Evolutionary conservation across 2,113 vertebrate species (phyloP).

Genomic region (Scomber japonicus): DNA sequence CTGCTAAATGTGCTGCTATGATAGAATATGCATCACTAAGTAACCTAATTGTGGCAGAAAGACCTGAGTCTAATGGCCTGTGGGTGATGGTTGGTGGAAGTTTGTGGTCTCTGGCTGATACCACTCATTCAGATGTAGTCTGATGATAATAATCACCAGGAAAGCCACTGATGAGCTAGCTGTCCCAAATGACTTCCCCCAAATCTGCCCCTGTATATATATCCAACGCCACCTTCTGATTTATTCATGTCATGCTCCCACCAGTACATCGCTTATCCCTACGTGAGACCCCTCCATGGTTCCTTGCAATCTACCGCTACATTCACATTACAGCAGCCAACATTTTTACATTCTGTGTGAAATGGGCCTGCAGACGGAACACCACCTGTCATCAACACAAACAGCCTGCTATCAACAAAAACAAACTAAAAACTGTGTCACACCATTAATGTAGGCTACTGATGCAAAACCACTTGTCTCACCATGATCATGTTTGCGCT

Average conservation of each 20-base stretch:
- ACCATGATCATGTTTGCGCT: slow-evolving; percentile 67
- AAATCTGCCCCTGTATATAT: slow-evolving; percentile 9
- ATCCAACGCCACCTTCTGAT: slow-evolving; percentile 49
- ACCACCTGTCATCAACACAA: slow-evolving; percentile 74
- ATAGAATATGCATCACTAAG: not conserved
- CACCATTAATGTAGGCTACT: slow-evolving; percentile 71
- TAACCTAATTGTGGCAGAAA: slow-evolving; percentile 12
- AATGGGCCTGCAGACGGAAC: slow-evolving; percentile 63
- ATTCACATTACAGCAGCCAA: slow-evolving; percentile 46
- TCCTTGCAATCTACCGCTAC: slow-evolving; percentile 42
- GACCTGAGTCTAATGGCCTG: slow-evolving; percentile 31
- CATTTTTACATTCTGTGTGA: slow-evolving; percentile 57
- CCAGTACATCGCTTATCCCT: slow-evolving; percentile 39
- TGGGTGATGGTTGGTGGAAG: slow-evolving; percentile 36
- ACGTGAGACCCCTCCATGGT: slow-evolving; percentile 36
- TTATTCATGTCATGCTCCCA: slow-evolving; percentile 58
- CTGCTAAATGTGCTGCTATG: slow-evolving; percentile 8
- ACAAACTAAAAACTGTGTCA: slow-evolving; percentile 78
- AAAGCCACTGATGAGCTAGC: slow-evolving; percentile 51
- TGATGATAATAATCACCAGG: slow-evolving; percentile 58
- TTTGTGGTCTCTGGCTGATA: slow-evolving; percentile 50
- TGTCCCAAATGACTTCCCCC: slow-evolving; percentile 54
- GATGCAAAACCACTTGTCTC: slow-evolving; percentile 74
- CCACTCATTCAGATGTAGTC: slow-evolving; percentile 43
- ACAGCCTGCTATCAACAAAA: slow-evolving; percentile 69